Evolutionary conservation across 2,797 vertebrate genomes (phyloP), one percentile per base, ranked within the genome.

Genomic region (Chaetodon trifasciatus): DNA sequence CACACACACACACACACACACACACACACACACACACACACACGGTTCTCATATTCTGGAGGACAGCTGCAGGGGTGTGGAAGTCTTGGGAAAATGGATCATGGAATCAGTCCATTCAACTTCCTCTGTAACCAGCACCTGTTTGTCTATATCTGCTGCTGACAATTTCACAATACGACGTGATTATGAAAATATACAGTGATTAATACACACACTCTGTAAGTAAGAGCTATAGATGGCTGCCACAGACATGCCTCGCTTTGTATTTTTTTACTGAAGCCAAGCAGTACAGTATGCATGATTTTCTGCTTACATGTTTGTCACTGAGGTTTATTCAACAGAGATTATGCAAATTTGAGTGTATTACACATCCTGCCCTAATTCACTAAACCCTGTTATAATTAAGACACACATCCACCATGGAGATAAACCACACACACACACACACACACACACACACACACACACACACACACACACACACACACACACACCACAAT

Each of bases 1-100:
- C 49, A 42, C 60, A 75, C 21, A 70, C 60, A 69, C 21, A 53
- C 73, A 24, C 67, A 64, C 64, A 55, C 66, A 63, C 70, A 65
- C 76, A 72, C 78, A 70, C 74, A 69, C 52, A 58, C 80, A 32
- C 42, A 52, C 70, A 52, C 75, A 78, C 89, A 85, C 85, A 91
- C 83, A 91, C n/a, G 76, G 85, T 94, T 94, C 91, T 92, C 92
- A 92, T 92, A 90, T 93, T 92, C 83, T 79, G 60, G 83, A 87
- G 89, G 90, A 94, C 94, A 95, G 94, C 94, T 95, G 94, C 91
- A 91, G 60, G 90, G 92, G 93, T 91, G 91, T 90, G 91, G 88
- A 92, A 88, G 88, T 57, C 94, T 93, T 93, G 93, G 94, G 94
- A 95, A 94, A 94, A 90, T 89, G 89, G 88, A 94, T 91, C 74